Base-by-base conservation (phyloP, 2,888 invertebrate species). In the Chloroclysta siterata region DNA sequence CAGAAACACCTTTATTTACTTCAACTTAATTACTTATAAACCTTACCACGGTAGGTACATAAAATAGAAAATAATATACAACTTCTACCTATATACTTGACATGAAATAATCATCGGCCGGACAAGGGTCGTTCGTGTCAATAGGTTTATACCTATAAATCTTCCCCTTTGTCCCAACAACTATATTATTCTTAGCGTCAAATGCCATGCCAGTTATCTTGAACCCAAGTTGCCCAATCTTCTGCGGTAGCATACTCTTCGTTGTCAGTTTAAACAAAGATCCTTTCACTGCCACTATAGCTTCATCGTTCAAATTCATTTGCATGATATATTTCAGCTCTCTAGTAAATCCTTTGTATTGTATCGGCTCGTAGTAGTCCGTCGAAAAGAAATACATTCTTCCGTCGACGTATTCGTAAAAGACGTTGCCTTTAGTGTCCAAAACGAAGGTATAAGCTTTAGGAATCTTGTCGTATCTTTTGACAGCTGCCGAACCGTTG, bases 151-250 rank as follows among this genome's bases (percentile, higher is more conserved):
- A 93, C 67, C 85, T 85, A 55, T 91, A 93, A 6, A 93, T 87
- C 73, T 92, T 93, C 0, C 91, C 92, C 79, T 90, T 91, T 1
- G 91, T 91, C 0, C 92, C 92, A 11, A 93, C 78, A 0, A 92
- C 66, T 7, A 93, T 87, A 70, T 90, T 90, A 69, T 88, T 90
- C 61, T 84, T 90, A 42, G 75, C 67, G 71, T 92, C 92, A 62
- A 87, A 93, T 0, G 84, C 81, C 74, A 93, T 75, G 0, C 87
- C 92, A 0, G 93, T 92, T 0, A 93, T 92, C 78, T 89, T 91
- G 52, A 85, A 91, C 0, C 89, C 90, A 0, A 92, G 68, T 36
- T 90, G 85, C 1, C 85, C 90, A 36, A 92, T 85, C 73, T 90
- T 93, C 0, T 77, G 74, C 0, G 93, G 93, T 65, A 93, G 68